Evolutionary conservation across 2,113 vertebrate genomes (phyloP).

Genomic region (Atlantisia rogersi): DNA sequence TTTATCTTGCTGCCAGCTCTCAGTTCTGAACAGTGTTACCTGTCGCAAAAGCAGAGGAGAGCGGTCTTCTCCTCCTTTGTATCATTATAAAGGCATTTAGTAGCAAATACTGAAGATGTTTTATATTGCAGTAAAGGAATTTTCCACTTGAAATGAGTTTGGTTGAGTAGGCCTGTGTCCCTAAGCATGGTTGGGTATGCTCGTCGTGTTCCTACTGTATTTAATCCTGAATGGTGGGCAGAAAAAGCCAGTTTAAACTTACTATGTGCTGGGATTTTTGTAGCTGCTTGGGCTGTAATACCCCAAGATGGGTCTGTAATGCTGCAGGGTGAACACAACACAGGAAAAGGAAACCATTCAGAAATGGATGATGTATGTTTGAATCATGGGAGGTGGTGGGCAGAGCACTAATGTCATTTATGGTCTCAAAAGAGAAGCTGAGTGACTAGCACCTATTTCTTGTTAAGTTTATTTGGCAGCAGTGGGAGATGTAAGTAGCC

Average conservation of each 20-base stretch:
- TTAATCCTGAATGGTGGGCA: neutral
- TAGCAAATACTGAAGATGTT: neutral
- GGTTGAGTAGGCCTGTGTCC: neutral
- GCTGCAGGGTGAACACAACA: neutral
- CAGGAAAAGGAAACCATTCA: neutral
- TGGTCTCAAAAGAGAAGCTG: neutral
- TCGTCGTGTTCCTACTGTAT: neutral
- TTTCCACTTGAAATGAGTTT: neutral
- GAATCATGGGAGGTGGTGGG: neutral
- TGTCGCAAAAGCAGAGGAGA: neutral
- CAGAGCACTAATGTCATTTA: neutral
- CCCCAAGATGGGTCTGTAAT: neutral
- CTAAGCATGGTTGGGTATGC: neutral
- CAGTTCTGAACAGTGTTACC: neutral
- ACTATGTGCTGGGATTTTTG: neutral
- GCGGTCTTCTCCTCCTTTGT: neutral
- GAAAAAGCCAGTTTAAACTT: neutral
- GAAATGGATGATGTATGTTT: neutral
- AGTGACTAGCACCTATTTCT: neutral
- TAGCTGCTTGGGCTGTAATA: neutral
- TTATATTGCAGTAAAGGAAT: neutral
- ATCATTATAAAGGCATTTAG: neutral
- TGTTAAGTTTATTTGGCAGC: neutral
- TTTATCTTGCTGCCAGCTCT: neutral
- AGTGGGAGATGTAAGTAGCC: neutral